phyloP scores from a whole-genome alignment of 2,113 vertebrate genomes.

The Camarhynchus parvulus region DNA sequence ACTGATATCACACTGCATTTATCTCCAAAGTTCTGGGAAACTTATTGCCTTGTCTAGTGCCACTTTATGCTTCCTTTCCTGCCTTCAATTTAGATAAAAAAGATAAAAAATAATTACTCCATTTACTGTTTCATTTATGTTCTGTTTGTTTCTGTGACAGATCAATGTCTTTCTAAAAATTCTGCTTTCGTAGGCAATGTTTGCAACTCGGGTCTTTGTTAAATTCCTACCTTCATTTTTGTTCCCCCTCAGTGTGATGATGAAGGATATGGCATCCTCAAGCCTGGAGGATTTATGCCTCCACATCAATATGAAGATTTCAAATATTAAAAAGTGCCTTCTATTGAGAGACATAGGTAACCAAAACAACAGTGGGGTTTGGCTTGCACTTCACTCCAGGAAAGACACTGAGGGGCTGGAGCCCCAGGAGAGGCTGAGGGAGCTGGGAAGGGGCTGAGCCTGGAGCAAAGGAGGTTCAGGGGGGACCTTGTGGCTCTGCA shows the following conservation, averaged over 20 bases:
- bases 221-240: background rate
- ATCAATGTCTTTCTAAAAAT: background rate
- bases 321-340: background rate
- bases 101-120: background rate
- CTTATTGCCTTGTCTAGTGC: background rate
- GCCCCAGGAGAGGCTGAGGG: background rate
- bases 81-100: background rate
- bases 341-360: constrained; percentile 48
- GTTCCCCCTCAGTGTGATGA: no score
- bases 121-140: background rate
- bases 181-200: background rate
- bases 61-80: background rate
- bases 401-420: fast-evolving
- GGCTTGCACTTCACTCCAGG: background rate
- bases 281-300: constrained; percentile 60
- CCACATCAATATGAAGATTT: constrained; percentile 73
- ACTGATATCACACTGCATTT: background rate
- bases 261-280: background rate
- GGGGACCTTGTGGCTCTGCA: background rate
- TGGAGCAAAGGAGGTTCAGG: background rate
- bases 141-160: background rate
- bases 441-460: background rate
- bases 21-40: background rate
- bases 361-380: background rate
- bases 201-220: background rate